A percentile compares a stretch with the other conserved stretches of the same genome.
phyloP scores from a whole-genome alignment of 2,113 vertebrate genomes.

The Nipponia nippon region DNA sequence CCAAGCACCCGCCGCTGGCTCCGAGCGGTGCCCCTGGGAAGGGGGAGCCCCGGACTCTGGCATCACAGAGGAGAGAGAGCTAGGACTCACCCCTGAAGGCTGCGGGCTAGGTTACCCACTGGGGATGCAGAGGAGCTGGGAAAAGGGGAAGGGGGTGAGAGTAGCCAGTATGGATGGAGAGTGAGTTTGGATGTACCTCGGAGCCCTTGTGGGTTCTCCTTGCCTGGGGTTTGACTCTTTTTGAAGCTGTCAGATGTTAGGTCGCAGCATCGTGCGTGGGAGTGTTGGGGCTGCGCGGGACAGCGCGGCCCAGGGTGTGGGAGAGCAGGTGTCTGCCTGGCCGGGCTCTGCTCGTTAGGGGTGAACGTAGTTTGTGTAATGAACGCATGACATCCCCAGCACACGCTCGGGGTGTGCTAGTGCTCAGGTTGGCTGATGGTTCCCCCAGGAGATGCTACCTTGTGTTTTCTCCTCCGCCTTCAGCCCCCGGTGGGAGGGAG shows the following conservation, averaged over 20 bases:
- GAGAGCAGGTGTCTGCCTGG: accelerated
- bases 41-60: not conserved
- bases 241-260: not conserved
- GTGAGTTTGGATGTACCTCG: not conserved
- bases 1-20: accelerated
- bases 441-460: too few relatives aligned
- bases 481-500: not conserved
- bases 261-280: accelerated
- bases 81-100: not conserved
- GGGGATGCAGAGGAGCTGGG: not conserved
- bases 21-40: accelerated
- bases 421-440: accelerated
- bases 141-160: too few relatives aligned
- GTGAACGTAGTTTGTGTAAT: not conserved
- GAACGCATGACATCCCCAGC: accelerated
- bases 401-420: accelerated
- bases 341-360: not conserved
- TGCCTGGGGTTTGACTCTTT: not conserved
- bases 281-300: too few relatives aligned
- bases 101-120: accelerated
- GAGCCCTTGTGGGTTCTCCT: not conserved
- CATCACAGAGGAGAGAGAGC: accelerated
- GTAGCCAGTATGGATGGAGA: not conserved
- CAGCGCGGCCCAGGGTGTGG: too few relatives aligned
- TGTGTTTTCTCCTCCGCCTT: not conserved